Base-by-base conservation (phyloP, 2,797 vertebrate genomes). In the Tiaroga cobitis region DNA sequence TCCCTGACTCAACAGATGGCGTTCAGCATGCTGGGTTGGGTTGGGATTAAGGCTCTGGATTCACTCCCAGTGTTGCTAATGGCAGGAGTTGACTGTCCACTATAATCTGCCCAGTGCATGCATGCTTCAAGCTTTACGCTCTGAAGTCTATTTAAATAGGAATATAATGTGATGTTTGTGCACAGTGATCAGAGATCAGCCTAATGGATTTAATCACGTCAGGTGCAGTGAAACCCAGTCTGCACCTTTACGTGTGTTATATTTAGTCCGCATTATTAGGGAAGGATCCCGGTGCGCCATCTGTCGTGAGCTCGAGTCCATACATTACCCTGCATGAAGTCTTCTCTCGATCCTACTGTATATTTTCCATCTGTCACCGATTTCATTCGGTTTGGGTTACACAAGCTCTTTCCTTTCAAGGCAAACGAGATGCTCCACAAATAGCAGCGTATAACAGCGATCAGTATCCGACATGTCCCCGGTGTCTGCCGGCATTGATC, bases 1-100 rank as follows among this genome's bases (percentile, higher is more conserved):
- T 93, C 81, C 93, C 94, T 94, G 39, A 39, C 39, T 39, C 39
- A 95, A 95, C 95, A 96, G 95, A 96, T 96, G 96, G 96, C 95
- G 94, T 92, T 91, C 93, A 96, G 94, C 95, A 92, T 93, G 94
- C 94, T 95, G 94, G 95, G 94, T 94, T 95, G 94, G 95, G 94
- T 93, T 94, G 43, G 94, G 95, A 96, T 96, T 96, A 96, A 93
- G 93, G 91, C 93, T 93, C 93, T 94, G 95, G 95, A 94, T 92
- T 91, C 86, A 88, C 94, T 94, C 94, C 94, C 93, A 93, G 92
- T 90, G 90, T 95, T 93, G 93, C 93, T 92, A 89, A 94, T 94
- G 93, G 93, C 93, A 92, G 92, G 88, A 95, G 89, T 95, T 94
- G 93, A 94, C 94, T 93, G 94, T 95, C 93, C 92, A 90, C 90